Conservation (phyloP, 2,888 invertebrate species). For the Drosophila kuntzei region DNA sequence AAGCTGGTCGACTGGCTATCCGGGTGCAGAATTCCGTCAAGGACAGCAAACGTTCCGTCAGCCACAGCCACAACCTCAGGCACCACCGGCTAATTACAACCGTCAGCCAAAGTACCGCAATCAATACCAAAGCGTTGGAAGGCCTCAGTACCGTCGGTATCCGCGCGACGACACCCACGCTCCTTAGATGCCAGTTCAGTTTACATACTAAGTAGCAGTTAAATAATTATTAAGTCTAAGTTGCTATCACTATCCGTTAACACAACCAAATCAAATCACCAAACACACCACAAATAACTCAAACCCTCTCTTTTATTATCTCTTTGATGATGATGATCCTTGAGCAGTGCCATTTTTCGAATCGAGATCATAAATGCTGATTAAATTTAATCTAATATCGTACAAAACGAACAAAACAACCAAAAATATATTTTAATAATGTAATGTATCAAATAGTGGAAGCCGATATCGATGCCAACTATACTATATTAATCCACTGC, state of each 20-base stretch:
- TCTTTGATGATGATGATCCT: neutral
- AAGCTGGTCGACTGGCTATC: constrained; percentile 32
- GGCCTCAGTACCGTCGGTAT: constrained; percentile 52
- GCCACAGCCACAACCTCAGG: constrained; percentile 34
- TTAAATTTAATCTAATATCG: constrained; percentile 38
- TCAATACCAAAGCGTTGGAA: constrained; percentile 37
- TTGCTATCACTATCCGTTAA: constrained; percentile 58
- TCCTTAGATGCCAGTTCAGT: constrained; percentile 63
- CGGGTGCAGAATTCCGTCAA: constrained; percentile 61
- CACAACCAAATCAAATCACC: constrained; percentile 16
- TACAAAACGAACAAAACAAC: constrained; percentile 30
- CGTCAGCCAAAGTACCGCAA: constrained; percentile 32
- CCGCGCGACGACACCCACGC: constrained; percentile 76
- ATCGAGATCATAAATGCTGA: constrained; percentile 29
- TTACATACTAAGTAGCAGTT: constrained; percentile 73
- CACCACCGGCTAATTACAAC: constrained; percentile 43
- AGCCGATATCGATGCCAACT: constrained; percentile 21
- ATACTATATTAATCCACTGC: constrained; percentile 58
- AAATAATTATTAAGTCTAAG: constrained; percentile 70
- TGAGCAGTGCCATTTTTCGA: constrained; percentile 48
- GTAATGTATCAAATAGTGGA: constrained; percentile 39
- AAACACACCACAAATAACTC: constrained; percentile 4
- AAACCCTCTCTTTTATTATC: neutral
- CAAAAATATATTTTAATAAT: constrained; percentile 24
- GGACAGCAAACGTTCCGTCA: neutral